These are phyloP conservation scores for Patella caerulea DNA, from an alignment of 2,888 invertebrate species.

Conservation along the genomic window DNA sequence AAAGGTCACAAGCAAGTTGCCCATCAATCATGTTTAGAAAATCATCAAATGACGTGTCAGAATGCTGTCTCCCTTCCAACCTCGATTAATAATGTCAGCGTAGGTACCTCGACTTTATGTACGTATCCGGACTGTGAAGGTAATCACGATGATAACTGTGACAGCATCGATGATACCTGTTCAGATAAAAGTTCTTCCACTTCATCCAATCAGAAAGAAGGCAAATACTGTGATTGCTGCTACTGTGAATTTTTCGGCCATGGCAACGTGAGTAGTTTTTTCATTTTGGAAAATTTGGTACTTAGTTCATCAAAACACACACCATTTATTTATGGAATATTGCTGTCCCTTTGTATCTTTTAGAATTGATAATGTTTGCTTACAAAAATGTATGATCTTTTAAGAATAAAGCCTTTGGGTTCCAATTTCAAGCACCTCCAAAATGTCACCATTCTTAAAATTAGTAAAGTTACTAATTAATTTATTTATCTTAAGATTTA, in stretches of 20 bases:
- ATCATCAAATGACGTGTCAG: slow-evolving; percentile 36
- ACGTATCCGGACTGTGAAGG: slow-evolving; percentile 65
- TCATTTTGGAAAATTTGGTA: background rate
- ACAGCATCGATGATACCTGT: slow-evolving; percentile 71
- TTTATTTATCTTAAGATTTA: background rate
- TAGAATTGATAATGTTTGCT: background rate
- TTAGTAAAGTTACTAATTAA: background rate
- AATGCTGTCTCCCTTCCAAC: slow-evolving; percentile 51
- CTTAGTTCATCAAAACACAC: background rate
- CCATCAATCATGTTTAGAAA: slow-evolving; percentile 19
- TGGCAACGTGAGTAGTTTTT: slow-evolving; percentile 73
- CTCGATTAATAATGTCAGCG: slow-evolving; percentile 60
- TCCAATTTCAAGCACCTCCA: too few species aligned
- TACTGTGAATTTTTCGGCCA: slow-evolving; percentile 88
- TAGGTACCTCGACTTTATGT: slow-evolving; percentile 61
- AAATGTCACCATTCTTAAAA: background rate
- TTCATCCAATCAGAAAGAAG: slow-evolving; percentile 72
- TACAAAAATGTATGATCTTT: too few species aligned
- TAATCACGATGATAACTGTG: slow-evolving; percentile 65
- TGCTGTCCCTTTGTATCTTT: too few species aligned
- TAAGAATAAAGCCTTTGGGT: too few species aligned
- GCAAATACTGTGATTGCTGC: slow-evolving; percentile 81
- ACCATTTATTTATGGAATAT: too few species aligned
- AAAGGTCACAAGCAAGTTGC: slow-evolving; percentile 30
- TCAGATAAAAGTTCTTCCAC: slow-evolving; percentile 74